Base-by-base conservation (phyloP, 2,888 invertebrate genomes). In the Pteria penguin region DNA sequence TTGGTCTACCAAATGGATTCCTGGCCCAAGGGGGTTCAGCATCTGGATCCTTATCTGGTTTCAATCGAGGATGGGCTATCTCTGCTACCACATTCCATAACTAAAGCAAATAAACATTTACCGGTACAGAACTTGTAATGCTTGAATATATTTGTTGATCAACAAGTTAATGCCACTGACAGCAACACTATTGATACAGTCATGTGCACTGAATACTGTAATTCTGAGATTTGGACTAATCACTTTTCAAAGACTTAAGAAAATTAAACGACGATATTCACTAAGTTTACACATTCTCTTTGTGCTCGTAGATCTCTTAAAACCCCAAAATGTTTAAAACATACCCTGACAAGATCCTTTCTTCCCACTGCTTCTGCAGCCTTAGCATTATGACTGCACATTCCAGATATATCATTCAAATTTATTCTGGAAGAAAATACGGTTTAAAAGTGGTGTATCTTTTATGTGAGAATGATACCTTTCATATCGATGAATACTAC, bases 1-100 rank as follows among this genome's bases (percentile, higher is more conserved):
- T 93, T 86, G 95, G 95, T 89, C 95, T 95, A 80, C 97, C 97
- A 85, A 97, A 96, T 0, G 98, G 97, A 93, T 97, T 96, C 66
- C 94, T 94, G 2, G 95, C 94, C 96, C 96, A 96, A 66, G 96
- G 95, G 14, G 84, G 75, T 14, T 85, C 89, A 54, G 81, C 78
- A 76, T 90, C 89, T 4, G 89, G 88, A 78, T 90, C 85, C n/a
- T 79, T 71, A 55, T 80, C 84, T 0, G 89, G 89, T 77, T 85
- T 86, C 73, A 91, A 82, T n/a, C 84, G 80, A 29, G 89, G 85
- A 78, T 90, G 87, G 74, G 93, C 90, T 33, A 96, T 95, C 69
- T 96, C 93, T 82, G 95, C 95, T 1, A 96, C 96, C 83, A 97
- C 93, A 33, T 95, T 95, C 98, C 98, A 98, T 57, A 92, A 74